Conservation (phyloP, 2,113 vertebrate species). For the Lepisosteus osseus region DNA sequence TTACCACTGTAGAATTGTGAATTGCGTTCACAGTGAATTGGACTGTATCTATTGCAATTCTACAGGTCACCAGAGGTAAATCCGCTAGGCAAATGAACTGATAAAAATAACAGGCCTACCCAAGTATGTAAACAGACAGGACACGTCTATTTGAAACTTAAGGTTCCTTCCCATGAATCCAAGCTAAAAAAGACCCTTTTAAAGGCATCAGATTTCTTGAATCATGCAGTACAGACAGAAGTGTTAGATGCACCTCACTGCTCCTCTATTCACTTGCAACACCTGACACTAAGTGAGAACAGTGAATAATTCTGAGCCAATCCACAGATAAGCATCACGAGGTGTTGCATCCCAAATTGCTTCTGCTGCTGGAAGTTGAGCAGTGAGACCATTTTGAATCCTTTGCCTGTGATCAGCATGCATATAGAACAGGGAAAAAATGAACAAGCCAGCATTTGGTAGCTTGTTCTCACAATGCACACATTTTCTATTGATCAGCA, state of each 20-base stretch:
- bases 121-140: too few relatives aligned
- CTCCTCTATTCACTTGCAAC: conserved; percentile 72
- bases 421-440: too few relatives aligned
- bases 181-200: conserved; percentile 66
- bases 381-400: neutral
- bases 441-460: too few relatives aligned
- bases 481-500: too few relatives aligned
- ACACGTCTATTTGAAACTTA: neutral
- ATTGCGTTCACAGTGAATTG: too few relatives aligned
- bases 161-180: conserved; percentile 47
- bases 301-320: conserved; percentile 75
- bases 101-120: too few relatives aligned
- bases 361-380: conserved; percentile 55
- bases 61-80: too few relatives aligned
- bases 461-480: too few relatives aligned
- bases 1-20: too few relatives aligned
- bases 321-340: conserved; percentile 74
- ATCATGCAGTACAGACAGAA: conserved; percentile 73
- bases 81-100: too few relatives aligned
- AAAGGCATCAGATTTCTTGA: conserved; percentile 66
- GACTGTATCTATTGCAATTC: too few relatives aligned
- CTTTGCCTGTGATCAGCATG: too few relatives aligned
- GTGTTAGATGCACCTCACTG: conserved; percentile 71
- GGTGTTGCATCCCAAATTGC: conserved; percentile 69
- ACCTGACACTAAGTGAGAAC: conserved; percentile 77